phyloP scores from a whole-genome alignment of 2,888 invertebrate genomes.

The Pseudococcus longispinus region DNA sequence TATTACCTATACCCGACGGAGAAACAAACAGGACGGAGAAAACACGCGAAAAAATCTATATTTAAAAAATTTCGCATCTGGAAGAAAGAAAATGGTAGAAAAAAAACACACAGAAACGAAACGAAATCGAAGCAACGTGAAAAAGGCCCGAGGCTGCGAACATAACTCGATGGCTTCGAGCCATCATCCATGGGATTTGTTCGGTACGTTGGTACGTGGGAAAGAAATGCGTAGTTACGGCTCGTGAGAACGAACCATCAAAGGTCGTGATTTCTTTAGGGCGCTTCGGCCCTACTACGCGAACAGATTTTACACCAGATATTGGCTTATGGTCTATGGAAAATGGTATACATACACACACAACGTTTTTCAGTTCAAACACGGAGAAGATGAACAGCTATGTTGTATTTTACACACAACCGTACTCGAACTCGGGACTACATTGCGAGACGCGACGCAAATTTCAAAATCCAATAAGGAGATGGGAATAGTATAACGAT shows the following conservation, averaged over 20 bases:
- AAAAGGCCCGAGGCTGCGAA: neutral
- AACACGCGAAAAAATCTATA: constrained; percentile 5
- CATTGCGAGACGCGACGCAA: neutral
- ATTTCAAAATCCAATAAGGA: neutral
- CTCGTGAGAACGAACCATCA: constrained; percentile 55
- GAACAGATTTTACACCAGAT: constrained; percentile 18
- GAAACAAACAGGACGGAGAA: neutral
- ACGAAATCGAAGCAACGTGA: constrained; percentile 34
- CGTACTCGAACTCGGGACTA: neutral
- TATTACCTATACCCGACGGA: neutral
- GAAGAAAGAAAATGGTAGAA: neutral
- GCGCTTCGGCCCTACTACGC: constrained; percentile 29
- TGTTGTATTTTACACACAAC: neutral
- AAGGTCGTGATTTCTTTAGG: constrained; percentile 56
- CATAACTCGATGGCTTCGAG: constrained; percentile 48
- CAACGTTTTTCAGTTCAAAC: neutral
- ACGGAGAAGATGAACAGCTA: neutral
- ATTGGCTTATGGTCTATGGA: neutral
- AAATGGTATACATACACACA: neutral
- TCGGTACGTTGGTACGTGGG: constrained; percentile 45
- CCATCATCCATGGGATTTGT: constrained; percentile 43
- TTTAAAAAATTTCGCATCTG: neutral
- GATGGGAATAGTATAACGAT: neutral
- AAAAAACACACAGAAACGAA: neutral
- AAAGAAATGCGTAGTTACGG: constrained; percentile 51